These are phyloP conservation scores for Drosophila gaucha DNA, from an alignment of 2,888 invertebrate species.

Conservation along the genomic window DNA sequence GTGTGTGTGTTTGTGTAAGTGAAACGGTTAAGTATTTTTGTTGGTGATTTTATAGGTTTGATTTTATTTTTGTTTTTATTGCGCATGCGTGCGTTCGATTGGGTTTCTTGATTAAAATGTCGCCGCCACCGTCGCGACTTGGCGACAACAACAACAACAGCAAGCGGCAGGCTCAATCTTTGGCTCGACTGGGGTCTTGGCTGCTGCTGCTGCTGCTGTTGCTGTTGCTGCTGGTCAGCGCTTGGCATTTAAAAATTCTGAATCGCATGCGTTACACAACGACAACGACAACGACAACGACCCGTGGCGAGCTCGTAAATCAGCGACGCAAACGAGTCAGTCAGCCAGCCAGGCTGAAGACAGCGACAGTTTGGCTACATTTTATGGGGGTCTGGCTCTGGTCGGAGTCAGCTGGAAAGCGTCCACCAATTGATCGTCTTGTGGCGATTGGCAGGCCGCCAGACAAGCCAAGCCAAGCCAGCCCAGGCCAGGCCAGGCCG, in stretches of 20 bases:
- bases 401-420: slow-evolving; percentile 49
- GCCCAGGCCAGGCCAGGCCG: slow-evolving; percentile 28
- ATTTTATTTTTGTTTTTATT: slow-evolving; percentile 74
- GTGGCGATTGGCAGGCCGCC: slow-evolving; percentile 70
- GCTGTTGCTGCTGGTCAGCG: slow-evolving; percentile 67
- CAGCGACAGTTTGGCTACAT: slow-evolving; percentile 61
- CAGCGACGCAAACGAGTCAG: slow-evolving; percentile 75
- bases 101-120: slow-evolving; percentile 81
- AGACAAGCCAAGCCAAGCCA: slow-evolving; percentile 33
- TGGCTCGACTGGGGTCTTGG: slow-evolving; percentile 16
- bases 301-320: slow-evolving; percentile 82
- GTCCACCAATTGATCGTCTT: slow-evolving; percentile 75
- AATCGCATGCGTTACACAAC: slow-evolving; percentile 82
- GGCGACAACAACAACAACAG: slow-evolving; percentile 60
- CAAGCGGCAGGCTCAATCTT: slow-evolving; percentile 34
- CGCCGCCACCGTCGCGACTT: slow-evolving; percentile 63
- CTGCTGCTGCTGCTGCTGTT: slow-evolving; percentile 33
- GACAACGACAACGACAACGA: slow-evolving; percentile 64
- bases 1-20: slow-evolving; percentile 38
- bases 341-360: slow-evolving; percentile 35
- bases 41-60: slow-evolving; percentile 64
- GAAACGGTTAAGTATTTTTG: slow-evolving; percentile 60
- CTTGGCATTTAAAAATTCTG: slow-evolving; percentile 77
- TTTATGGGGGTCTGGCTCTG: slow-evolving; percentile 61
- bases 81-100: slow-evolving; percentile 83